Base-by-base conservation (phyloP, 2,888 invertebrate species). In the Hirtodrosophila duncani region DNA sequence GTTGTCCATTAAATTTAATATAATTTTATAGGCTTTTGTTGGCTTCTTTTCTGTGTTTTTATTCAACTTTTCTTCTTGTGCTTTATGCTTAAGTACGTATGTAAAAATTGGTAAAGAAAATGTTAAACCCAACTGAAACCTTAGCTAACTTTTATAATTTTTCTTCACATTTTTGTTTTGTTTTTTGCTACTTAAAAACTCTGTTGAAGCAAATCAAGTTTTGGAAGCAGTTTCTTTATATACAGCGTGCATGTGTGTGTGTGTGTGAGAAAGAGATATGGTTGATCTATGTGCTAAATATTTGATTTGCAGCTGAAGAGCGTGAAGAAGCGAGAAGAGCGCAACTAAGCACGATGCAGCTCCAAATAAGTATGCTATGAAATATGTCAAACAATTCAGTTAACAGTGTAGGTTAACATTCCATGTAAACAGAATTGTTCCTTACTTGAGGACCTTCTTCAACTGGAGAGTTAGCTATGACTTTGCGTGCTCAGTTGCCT, bases 91-190 rank as follows among this genome's bases (percentile, higher is more conserved):
- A 37, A 56, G 44, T 55, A 55, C 9, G 14, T 9, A 20, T 16
- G n/a, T 9, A 30, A 16, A 16, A 9, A 9, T 17, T 30, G 16
- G 17, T 30, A 14, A 30, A 30, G 16, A n/a, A 17, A 30, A 17
- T 39, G 9, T 44, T 29, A 38, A 21, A 30, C 38, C 24, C 14
- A 50, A 75, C 79, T 78, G 78, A 81, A 81, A 74, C 81, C 81
- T 77, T 71, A 68, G 68, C 66, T 74, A 72, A 53, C 36, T 53
- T 31, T 34, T 33, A 9, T 36, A 2, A 16, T 14, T 42, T 30
- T 42, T 29, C 10, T 24, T 30, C 11, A 21, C 39, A 31, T 45
- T 43, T 45, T 11, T 11, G 13, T 42, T 62, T 16, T 21, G 14
- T 29, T n/a, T n/a, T n/a, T n/a, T n/a, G n/a, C n/a, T n/a, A n/a